phyloP scores from a whole-genome alignment of 37 sponge, comb jelly and placozoan species.

The Amphimedon queenslandica region DNA sequence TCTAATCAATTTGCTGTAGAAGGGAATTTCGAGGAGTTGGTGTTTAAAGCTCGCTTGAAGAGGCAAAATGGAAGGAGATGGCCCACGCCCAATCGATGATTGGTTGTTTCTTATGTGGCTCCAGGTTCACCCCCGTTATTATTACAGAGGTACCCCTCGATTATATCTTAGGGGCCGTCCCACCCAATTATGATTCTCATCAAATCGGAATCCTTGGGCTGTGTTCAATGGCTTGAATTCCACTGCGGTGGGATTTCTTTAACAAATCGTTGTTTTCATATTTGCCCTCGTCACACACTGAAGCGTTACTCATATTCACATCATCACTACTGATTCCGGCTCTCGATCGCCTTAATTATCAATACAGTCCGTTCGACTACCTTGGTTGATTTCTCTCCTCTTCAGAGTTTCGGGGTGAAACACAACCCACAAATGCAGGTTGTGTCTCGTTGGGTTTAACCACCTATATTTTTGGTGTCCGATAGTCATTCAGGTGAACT shows the following conservation, averaged over 20 bases:
- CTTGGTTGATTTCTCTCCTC: slow-evolving; percentile 22
- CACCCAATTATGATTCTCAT: slow-evolving; percentile 77
- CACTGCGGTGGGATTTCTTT: no score
- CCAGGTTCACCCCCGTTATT: slow-evolving; percentile 72
- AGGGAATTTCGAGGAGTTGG: no score
- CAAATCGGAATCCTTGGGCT: slow-evolving; percentile 78
- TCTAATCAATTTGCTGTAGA: no score
- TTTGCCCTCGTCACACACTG: slow-evolving; percentile 79
- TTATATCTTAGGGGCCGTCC: slow-evolving; percentile 66
- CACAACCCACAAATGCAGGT: no score
- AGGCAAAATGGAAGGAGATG: no score
- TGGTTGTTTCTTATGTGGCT: no score
- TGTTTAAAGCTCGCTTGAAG: no score
- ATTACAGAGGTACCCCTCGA: slow-evolving; percentile 14
- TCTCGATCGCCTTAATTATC: not conserved
- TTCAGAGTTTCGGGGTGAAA: slow-evolving; percentile 69
- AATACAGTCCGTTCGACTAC: slow-evolving; percentile 85
- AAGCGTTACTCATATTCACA: slow-evolving; percentile 90
- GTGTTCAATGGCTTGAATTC: slow-evolving; percentile 76
- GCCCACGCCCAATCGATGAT: no score
- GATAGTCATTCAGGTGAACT: slow-evolving; percentile 67
- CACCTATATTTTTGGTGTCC: slow-evolving; percentile 66
- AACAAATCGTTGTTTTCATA: no score
- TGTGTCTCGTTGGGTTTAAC: slow-evolving; percentile 24
- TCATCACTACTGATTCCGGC: slow-evolving; percentile 75